Base-by-base conservation (phyloP, 1,140 invertebrate species). In the Cheumatopsyche charites region DNA sequence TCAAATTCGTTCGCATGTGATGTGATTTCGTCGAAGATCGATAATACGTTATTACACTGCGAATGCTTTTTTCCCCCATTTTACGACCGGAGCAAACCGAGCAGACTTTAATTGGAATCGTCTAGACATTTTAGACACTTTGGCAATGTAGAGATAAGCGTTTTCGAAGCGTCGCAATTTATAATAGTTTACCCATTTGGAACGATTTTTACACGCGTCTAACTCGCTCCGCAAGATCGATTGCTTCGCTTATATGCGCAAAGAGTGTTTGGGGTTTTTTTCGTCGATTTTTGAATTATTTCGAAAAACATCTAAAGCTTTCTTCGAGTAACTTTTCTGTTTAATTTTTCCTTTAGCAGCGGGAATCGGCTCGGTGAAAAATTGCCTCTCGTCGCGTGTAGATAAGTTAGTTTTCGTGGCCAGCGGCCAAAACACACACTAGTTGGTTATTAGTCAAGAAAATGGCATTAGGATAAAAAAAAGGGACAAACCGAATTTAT, bases 381-480 rank as follows among this genome's bases (percentile, higher is more conserved):
- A 63, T 63, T 63, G 62, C 62, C 26, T 62, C 26, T 62, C 47
- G 47, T 52, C 15, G 15, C n/a, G 19, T 25, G 15, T 25, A 43
- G 15, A 63, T 42, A 42, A 63, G 29, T 63, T 63, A 42, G 62
- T 63, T 63, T 63, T 15, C 2, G 21, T 63, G 62, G 62, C 62
- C n/a, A 41, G 42, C 29, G n/a, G 29, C 62, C 62, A 63, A 63
- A 19, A 23, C 29, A 63, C 41, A 63, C 62, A 63, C 62, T 63
- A 63, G 62, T 63, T 43, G 62, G 26, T 63, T 63, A 29, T 63
- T 63, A 63, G 62, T 21, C 23, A 43, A 42, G n/a, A 63, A 63
- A 21, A 19, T 58, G 55, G 21, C 12, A n/a, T n/a, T n/a, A n/a
- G n/a, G n/a, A n/a, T n/a, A 58, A 19, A 63, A 63, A 63, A 36